Evolutionary conservation across 2,797 vertebrate species (phyloP).

Genomic region (Sebastes reedi): DNA sequence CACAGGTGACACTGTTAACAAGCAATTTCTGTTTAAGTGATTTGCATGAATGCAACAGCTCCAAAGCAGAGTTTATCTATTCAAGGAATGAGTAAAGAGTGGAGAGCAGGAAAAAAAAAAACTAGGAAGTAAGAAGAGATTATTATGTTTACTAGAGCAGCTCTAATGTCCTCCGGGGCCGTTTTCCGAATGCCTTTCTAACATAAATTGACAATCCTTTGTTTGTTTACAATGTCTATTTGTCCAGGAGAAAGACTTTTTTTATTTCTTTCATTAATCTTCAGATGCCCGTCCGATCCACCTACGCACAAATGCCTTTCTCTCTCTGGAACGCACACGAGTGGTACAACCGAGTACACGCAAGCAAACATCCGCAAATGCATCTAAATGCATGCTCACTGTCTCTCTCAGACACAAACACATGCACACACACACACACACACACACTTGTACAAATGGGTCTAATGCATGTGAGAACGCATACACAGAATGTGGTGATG

Average conservation of each 20-base stretch:
- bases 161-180: background rate
- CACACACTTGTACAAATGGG: background rate
- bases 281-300: background rate
- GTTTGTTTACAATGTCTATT: constrained; percentile 19
- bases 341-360: background rate
- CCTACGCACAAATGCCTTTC: background rate
- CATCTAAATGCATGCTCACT: background rate
- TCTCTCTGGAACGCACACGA: background rate
- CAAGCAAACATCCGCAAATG: background rate
- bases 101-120: background rate
- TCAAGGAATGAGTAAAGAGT: background rate
- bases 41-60: background rate
- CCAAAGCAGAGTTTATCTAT: background rate
- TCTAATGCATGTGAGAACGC: background rate
- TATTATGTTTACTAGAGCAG: constrained; percentile 12
- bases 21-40: background rate
- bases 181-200: background rate
- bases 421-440: background rate
- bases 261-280: constrained; percentile 6
- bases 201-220: background rate
- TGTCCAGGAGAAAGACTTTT: constrained; percentile 3
- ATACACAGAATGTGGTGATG: background rate
- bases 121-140: background rate
- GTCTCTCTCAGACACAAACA: too few relatives aligned
- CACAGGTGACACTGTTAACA: too few relatives aligned